Percentiles rank a stretch among this genome's conserved stretches.
These are phyloP conservation scores for Acrobasis repandana DNA, from an alignment of 2,888 invertebrate species.

Conservation along the genomic window DNA sequence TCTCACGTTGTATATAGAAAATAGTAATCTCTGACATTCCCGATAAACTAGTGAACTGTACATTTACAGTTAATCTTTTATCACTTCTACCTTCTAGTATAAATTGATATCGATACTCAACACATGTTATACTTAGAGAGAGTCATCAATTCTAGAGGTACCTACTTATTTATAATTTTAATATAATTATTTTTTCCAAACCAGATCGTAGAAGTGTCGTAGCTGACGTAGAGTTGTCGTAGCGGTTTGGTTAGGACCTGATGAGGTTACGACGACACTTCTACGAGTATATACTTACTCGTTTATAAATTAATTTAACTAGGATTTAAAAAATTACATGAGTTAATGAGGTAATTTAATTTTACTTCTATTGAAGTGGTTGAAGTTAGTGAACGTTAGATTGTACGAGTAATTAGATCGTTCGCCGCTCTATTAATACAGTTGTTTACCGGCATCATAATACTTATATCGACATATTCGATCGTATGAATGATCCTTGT, in stretches of 20 bases:
- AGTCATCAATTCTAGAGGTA: not conserved
- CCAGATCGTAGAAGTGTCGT: conserved; percentile 4
- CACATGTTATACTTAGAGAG: not conserved
- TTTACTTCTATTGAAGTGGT: no score
- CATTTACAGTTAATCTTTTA: conserved; percentile 14
- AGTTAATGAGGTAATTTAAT: no score
- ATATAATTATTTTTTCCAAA: not conserved
- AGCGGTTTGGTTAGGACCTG: not conserved
- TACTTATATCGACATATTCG: no score
- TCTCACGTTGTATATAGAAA: conserved; percentile 40
- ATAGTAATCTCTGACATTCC: not conserved
- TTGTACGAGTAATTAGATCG: no score
- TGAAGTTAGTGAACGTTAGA: no score
- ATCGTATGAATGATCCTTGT: no score
- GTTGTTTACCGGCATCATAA: no score
- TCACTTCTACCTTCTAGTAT: not conserved
- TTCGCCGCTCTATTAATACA: no score
- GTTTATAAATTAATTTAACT: no score
- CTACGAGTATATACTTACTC: not conserved
- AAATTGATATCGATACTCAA: conserved; percentile 7
- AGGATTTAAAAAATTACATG: no score
- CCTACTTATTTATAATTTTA: not conserved
- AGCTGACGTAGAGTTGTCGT: not conserved
- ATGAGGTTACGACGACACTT: not conserved
- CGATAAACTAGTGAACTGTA: conserved; percentile 15